These are phyloP conservation scores for Vultur gryphus DNA, from an alignment of 2,797 vertebrate genomes.

Conservation along the genomic window DNA sequence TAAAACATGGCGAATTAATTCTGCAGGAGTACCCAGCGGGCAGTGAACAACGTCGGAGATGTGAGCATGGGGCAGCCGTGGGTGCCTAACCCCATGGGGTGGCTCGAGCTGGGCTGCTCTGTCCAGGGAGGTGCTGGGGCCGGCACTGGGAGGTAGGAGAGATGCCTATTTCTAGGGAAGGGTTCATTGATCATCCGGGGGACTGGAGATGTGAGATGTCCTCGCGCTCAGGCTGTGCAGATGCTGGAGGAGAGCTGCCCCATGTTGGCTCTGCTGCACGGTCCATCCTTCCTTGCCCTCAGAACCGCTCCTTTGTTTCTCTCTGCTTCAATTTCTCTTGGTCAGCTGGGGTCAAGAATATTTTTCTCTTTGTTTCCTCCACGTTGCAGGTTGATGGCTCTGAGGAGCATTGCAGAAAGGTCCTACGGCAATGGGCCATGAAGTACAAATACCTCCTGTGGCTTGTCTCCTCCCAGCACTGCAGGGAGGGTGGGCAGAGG, in stretches of 20 bases:
- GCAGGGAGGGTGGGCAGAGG: not conserved
- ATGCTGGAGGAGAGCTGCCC: not conserved
- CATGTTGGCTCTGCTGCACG: not conserved
- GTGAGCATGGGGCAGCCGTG: fast-evolving
- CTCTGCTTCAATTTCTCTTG: not conserved
- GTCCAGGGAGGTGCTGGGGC: not conserved
- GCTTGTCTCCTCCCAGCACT: not conserved
- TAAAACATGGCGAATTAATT: not conserved
- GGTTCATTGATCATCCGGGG: fast-evolving
- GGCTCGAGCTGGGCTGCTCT: not conserved
- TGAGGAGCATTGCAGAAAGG: not conserved
- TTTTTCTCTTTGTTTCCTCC: not conserved
- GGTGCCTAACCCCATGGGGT: fast-evolving
- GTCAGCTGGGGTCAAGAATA: too few relatives aligned
- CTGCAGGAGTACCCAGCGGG: fast-evolving
- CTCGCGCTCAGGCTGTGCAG: not conserved
- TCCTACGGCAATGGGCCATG: too few relatives aligned
- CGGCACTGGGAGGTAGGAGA: not conserved
- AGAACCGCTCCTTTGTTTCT: fast-evolving
- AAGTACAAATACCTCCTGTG: not conserved
- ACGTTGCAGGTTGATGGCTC: not conserved
- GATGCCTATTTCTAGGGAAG: not conserved
- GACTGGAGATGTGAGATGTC: not conserved
- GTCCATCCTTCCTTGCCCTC: not conserved
- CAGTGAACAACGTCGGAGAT: fast-evolving